Base-by-base conservation (phyloP, 2,888 invertebrate genomes). In the Penaeus monodon region DNA sequence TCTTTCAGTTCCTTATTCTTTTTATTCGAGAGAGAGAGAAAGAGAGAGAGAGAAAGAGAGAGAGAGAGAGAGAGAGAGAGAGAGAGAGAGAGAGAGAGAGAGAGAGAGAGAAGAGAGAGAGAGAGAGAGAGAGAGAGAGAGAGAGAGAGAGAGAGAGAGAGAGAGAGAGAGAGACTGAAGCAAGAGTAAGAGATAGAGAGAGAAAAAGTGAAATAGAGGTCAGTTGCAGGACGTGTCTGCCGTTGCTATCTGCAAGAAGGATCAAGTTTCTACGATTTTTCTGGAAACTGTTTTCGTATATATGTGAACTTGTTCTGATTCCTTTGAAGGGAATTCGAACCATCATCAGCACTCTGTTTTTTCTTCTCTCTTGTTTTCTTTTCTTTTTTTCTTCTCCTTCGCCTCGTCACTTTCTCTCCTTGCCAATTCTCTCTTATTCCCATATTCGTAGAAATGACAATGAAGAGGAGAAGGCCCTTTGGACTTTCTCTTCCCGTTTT, bases 21-120 rank as follows among this genome's bases (percentile, higher is more conserved):
- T 38, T 38, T 38, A 38, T 38, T 38, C 44, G 10, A 44, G 44
- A 44, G 44, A 44, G 10, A 44, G 10, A 44, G 44, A 44, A 12
- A 44, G 68, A 64, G 73, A 70, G 65, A 74, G 63, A 44, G 27
- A 70, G 73, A 74, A 33, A 57, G 76, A 65, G 76, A 66, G 27
- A 70, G 66, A 66, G 77, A 73, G 57, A 64, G 10, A 49, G 33
- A 73, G 74, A 74, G 29, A 73, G 57, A 66, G 49, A 68, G 76
- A 44, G 70, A 38, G 65, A 49, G 65, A 29, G 66, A n/a, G 57
- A 64, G 22, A 33, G 29, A 80, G 33, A 29, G 33, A 80, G 24
- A 65, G 80, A 24, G 33, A 29, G 65, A 49, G 78, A 49, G 49
- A 49, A n/a, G 57, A 57, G 22, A 63, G 24, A 77, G 24, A 78